Evolutionary conservation across 92 coral and sea anemone species (phyloP).

Genomic region (Metridium senile): DNA sequence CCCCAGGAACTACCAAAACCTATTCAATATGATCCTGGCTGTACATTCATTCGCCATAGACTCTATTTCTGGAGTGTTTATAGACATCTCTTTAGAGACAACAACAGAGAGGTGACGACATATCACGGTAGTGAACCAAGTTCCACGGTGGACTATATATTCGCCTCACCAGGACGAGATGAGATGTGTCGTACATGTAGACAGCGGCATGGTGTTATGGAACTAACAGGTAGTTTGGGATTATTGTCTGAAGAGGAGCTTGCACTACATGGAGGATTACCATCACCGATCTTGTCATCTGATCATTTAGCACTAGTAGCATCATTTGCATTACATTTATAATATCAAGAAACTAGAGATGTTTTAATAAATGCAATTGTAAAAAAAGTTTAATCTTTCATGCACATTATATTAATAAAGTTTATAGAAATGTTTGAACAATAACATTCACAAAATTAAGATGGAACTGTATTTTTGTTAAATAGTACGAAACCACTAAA

Average conservation of each 20-base stretch:
- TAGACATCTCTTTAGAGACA: slow-evolving; percentile 51
- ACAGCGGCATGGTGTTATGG: slow-evolving; percentile 51
- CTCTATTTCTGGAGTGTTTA: slow-evolving; percentile 81
- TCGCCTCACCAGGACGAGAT: slow-evolving; percentile 56
- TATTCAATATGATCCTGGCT: neutral
- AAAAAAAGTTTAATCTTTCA: too few species aligned
- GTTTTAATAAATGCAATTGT: too few species aligned
- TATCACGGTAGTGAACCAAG: slow-evolving; percentile 74
- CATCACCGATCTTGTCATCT: slow-evolving; percentile 80
- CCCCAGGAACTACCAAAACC: slow-evolving; percentile 15
- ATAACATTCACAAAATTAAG: too few species aligned
- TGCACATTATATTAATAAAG: too few species aligned
- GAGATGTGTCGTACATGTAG: slow-evolving; percentile 19
- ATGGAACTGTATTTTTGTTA: too few species aligned
- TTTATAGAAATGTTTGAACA: too few species aligned
- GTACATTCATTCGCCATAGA: slow-evolving; percentile 27
- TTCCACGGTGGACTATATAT: slow-evolving; percentile 89
- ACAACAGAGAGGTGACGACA: slow-evolving; percentile 81
- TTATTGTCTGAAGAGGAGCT: slow-evolving; percentile 59
- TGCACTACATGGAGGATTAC: slow-evolving; percentile 54
- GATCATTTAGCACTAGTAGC: slow-evolving; percentile 86
- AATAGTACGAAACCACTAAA: too few species aligned
- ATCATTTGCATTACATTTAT: slow-evolving; percentile 69
- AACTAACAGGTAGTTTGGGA: slow-evolving; percentile 66
- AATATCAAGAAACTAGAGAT: neutral